A percentile compares a stretch with the other conserved stretches of the same genome.
Evolutionary conservation across 2,113 vertebrate genomes (phyloP).

Genomic region (Anhinga rufa): DNA sequence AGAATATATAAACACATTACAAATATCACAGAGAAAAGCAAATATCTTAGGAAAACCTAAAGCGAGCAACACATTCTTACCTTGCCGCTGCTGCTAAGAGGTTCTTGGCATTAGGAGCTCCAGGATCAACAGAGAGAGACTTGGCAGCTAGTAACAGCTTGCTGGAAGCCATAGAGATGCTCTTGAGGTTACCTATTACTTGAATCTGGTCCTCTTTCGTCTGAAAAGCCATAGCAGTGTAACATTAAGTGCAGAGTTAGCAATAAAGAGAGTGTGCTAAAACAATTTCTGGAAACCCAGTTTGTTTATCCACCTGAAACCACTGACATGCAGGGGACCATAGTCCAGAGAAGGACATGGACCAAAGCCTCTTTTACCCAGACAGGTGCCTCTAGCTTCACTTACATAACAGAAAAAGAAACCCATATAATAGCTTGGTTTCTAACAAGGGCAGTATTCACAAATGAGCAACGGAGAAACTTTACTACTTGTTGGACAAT

Average conservation of each 20-base stretch:
- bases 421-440: neutral
- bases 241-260: neutral
- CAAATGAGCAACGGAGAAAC: neutral
- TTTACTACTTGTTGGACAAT: conserved; percentile 60
- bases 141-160: conserved; percentile 97
- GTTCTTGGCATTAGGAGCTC: conserved; percentile 96
- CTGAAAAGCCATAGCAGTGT: conserved; percentile 66
- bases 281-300: neutral
- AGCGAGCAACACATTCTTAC: conserved; percentile 63
- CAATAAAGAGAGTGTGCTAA: neutral
- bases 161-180: conserved; percentile 98
- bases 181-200: conserved; percentile 97
- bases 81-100: conserved; percentile 95
- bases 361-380: neutral
- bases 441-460: conserved; percentile 20
- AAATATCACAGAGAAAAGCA: neutral
- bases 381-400: conserved; percentile 27
- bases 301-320: neutral
- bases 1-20: neutral
- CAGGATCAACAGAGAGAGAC: conserved; percentile 95
- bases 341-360: neutral
- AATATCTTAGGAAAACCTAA: neutral
- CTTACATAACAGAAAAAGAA: neutral
- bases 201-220: conserved; percentile 98
- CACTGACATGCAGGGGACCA: neutral